phyloP scores from a whole-genome alignment of 64 coral and sea anemone species.

The Platygyra sinensis region DNA sequence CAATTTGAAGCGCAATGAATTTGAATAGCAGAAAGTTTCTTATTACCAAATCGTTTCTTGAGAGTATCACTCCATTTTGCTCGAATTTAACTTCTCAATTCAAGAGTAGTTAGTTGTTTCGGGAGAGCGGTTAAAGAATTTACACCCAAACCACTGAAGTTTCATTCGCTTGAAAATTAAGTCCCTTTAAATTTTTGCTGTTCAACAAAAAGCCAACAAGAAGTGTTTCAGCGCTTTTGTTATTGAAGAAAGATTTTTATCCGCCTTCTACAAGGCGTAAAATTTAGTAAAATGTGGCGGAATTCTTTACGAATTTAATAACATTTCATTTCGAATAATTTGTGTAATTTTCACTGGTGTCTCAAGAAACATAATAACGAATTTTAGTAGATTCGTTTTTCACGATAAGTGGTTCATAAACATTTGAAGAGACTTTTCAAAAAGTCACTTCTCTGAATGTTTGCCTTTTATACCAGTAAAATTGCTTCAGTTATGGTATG shows the following conservation, averaged over 20 bases:
- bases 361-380: conserved; percentile 26
- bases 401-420: conserved; percentile 13
- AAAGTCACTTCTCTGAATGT: background rate
- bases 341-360: conserved; percentile 28
- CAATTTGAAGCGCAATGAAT: background rate
- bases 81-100: background rate
- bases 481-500: background rate
- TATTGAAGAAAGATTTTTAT: background rate
- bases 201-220: background rate
- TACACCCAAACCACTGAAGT: conserved; percentile 47
- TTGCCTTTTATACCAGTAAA: background rate
- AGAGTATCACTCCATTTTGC: background rate
- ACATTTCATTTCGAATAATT: conserved; percentile 35
- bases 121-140: conserved; percentile 31
- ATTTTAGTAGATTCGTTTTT: background rate
- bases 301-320: conserved; percentile 32
- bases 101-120: conserved; percentile 29
- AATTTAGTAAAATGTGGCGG: conserved; percentile 35
- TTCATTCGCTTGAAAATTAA: conserved; percentile 2
- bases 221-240: background rate
- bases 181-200: background rate
- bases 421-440: conserved; percentile 35
- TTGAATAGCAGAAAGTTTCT: background rate
- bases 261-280: background rate
- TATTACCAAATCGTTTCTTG: background rate